Percentiles rank a stretch among this genome's conserved stretches.
Conservation (phyloP, 2,797 vertebrate genomes). For the Paratrypauchen microcephalus region DNA sequence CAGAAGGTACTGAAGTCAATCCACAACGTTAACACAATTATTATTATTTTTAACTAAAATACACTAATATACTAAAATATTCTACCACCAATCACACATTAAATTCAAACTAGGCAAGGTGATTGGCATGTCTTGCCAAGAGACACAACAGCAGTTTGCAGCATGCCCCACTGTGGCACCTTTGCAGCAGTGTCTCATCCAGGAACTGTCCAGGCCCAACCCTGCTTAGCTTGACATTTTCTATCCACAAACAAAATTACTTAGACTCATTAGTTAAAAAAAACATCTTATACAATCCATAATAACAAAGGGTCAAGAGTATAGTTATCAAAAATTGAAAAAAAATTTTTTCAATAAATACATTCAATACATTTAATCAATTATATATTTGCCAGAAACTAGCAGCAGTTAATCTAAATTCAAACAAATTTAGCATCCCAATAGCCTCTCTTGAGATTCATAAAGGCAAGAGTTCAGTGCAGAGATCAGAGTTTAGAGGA, state of each 20-base stretch:
- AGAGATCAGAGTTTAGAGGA: conserved; percentile 44
- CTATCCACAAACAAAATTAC: no score
- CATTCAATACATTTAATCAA: not conserved
- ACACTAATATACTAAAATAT: no score
- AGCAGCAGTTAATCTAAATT: not conserved
- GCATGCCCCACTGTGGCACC: no score
- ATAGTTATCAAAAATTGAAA: not conserved
- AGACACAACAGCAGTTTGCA: no score
- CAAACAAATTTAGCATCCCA: not conserved
- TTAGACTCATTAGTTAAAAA: not conserved
- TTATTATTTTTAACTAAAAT: no score
- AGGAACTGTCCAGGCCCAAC: no score
- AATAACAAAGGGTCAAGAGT: not conserved
- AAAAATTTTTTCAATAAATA: no score
- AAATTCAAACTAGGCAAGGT: no score
- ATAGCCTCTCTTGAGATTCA: not conserved
- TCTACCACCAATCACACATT: no score
- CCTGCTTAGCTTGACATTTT: no score
- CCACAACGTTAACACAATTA: not conserved
- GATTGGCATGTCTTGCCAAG: no score
- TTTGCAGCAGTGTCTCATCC: no score
- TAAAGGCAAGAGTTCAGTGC: conserved; percentile 39
- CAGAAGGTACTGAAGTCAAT: not conserved
- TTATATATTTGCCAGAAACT: not conserved
- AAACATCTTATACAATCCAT: not conserved